Evolutionary conservation across 1,140 invertebrate species (phyloP).

Genomic region (Drosophila tristis): DNA sequence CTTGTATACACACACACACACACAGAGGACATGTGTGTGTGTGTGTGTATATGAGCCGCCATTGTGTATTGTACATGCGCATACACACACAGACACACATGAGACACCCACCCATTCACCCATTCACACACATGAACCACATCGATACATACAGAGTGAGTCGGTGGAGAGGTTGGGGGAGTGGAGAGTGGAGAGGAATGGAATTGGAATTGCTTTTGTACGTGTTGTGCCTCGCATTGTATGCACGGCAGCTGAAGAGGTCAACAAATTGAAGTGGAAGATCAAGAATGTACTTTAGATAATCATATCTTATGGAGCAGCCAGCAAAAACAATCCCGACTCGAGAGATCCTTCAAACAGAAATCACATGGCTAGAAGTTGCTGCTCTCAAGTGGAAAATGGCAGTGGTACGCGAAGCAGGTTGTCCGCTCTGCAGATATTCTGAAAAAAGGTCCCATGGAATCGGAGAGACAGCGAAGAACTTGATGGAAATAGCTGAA

Average conservation of each 20-base stretch:
- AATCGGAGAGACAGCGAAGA: too few species aligned
- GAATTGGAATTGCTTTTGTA: neutral
- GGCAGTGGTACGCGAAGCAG: too few species aligned
- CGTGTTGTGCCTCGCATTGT: slow-evolving; percentile 1
- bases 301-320: too few species aligned
- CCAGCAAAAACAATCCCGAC: too few species aligned
- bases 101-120: slow-evolving; percentile 16
- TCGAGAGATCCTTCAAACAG: too few species aligned
- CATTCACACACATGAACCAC: slow-evolving; percentile 17
- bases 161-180: neutral
- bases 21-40: slow-evolving; percentile 17
- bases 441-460: too few species aligned
- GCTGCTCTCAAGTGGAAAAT: too few species aligned
- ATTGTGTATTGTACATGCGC: slow-evolving; percentile 73
- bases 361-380: too few species aligned
- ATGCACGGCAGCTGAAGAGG: slow-evolving; percentile 1
- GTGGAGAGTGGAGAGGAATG: slow-evolving; percentile 9
- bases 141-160: neutral
- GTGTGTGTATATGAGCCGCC: slow-evolving; percentile 39
- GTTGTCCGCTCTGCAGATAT: too few species aligned
- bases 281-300: slow-evolving; percentile 5
- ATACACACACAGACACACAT: slow-evolving; percentile 47
- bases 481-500: too few species aligned
- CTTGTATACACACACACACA: slow-evolving; percentile 42
- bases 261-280: slow-evolving; percentile 22